Percentiles rank a stretch among this genome's conserved stretches.
phyloP scores from a whole-genome alignment of 2,113 vertebrate genomes.

The Callipepla californica region DNA sequence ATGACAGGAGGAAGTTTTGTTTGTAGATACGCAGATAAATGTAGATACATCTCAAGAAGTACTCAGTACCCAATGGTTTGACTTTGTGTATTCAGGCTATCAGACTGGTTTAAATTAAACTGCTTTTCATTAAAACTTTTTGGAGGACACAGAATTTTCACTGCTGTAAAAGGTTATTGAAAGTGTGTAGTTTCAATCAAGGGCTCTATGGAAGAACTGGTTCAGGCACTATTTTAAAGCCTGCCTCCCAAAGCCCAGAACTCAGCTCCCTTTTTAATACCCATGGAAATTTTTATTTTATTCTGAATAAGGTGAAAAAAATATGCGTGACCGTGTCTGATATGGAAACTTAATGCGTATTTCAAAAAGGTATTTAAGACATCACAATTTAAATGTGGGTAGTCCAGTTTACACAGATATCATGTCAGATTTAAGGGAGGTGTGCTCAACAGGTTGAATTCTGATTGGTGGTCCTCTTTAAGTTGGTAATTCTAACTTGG shows the following conservation, averaged over 20 bases:
- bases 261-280: not conserved
- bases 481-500: not conserved
- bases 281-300: conserved; percentile 23
- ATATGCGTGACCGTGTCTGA: not conserved
- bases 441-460: not conserved
- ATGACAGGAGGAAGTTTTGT: conserved; percentile 60
- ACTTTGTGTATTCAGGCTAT: conserved; percentile 64
- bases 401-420: not conserved
- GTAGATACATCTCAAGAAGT: conserved; percentile 32
- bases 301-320: conserved; percentile 26
- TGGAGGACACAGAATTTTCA: conserved; percentile 54
- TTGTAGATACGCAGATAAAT: conserved; percentile 33
- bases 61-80: conserved; percentile 43
- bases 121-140: conserved; percentile 60
- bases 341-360: not conserved
- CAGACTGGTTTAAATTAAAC: conserved; percentile 71
- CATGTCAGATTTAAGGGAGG: conserved; percentile 8
- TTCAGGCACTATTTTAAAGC: conserved; percentile 68
- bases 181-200: conserved; percentile 63
- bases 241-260: conserved; percentile 18
- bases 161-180: conserved; percentile 56
- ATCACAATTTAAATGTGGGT: conserved; percentile 2
- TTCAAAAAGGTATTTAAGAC: not conserved
- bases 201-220: conserved; percentile 42
- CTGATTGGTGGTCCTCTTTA: conserved; percentile 22